phyloP scores from a whole-genome alignment of 2,797 vertebrate species.

The Sebastes hopkinsi region DNA sequence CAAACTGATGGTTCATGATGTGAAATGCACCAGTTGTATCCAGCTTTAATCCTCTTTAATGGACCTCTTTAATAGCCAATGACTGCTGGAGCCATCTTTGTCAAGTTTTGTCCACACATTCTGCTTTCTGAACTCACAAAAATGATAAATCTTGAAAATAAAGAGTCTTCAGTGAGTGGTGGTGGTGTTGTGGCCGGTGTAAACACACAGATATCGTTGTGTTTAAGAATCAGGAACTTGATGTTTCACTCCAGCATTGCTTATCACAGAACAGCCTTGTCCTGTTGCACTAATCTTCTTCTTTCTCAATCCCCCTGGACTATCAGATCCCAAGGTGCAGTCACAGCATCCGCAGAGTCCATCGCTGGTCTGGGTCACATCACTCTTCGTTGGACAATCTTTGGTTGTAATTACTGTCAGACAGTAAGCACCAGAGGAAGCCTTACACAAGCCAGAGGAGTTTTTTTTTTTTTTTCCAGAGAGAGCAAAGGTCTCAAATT shows the following conservation, averaged over 20 bases:
- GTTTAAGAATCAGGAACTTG: background rate
- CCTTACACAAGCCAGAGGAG: slow-evolving; percentile 15
- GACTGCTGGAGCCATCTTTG: background rate
- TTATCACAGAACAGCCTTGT: slow-evolving; percentile 1
- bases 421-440: slow-evolving; percentile 7
- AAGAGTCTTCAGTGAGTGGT: background rate
- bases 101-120: background rate
- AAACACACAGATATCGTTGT: background rate
- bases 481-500: slow-evolving; percentile 49
- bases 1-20: background rate
- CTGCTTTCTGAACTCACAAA: background rate
- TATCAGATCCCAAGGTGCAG: background rate
- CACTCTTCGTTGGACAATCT: background rate
- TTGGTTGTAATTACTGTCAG: slow-evolving; percentile 30
- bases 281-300: background rate
- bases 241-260: background rate
- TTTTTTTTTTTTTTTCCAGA: background rate
- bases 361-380: background rate
- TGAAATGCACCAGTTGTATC: background rate
- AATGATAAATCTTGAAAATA: background rate
- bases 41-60: background rate
- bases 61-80: background rate
- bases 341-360: background rate
- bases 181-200: background rate
- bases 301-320: background rate